Conservation (phyloP, 2,888 invertebrate species). For the Sarcophaga caerulescens region DNA sequence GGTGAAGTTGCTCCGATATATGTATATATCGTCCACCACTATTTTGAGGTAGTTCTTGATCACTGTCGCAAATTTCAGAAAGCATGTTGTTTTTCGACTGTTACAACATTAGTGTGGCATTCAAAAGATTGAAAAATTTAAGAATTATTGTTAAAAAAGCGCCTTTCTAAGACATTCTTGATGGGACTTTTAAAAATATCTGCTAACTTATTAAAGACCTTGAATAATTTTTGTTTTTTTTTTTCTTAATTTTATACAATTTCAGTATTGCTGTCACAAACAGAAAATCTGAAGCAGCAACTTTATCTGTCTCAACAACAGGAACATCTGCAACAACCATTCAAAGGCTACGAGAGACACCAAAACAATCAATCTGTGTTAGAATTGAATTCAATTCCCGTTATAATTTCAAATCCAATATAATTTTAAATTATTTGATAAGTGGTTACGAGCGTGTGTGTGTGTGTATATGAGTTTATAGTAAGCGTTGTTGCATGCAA, state of each 20-base stretch:
- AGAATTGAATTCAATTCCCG: constrained; percentile 44
- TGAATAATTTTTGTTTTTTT: too few species aligned
- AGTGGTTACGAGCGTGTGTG: not conserved
- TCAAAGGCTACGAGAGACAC: not conserved
- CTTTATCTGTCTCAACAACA: not conserved
- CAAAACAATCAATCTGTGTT: not conserved
- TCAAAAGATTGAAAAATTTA: too few species aligned
- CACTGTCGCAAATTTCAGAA: too few species aligned
- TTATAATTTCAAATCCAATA: constrained; percentile 27
- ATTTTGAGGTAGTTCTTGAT: too few species aligned
- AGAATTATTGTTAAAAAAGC: too few species aligned
- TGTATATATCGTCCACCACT: too few species aligned
- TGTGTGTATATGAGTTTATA: not conserved
- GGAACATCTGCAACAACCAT: not conserved
- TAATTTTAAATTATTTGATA: constrained; percentile 6
- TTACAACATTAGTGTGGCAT: too few species aligned
- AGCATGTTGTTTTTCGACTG: too few species aligned
- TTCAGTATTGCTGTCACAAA: constrained; percentile 24
- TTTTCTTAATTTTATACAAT: constrained; percentile 55
- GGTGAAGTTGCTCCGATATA: too few species aligned
- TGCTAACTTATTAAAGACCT: too few species aligned
- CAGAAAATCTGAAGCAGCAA: not conserved
- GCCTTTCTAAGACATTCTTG: too few species aligned
- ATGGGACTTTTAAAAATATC: too few species aligned
- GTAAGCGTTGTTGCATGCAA: constrained; percentile 2